A percentile compares a stretch with the other conserved stretches of the same genome.
Evolutionary conservation across 2,888 invertebrate species (phyloP).

Genomic region (Melanotus villosus): DNA sequence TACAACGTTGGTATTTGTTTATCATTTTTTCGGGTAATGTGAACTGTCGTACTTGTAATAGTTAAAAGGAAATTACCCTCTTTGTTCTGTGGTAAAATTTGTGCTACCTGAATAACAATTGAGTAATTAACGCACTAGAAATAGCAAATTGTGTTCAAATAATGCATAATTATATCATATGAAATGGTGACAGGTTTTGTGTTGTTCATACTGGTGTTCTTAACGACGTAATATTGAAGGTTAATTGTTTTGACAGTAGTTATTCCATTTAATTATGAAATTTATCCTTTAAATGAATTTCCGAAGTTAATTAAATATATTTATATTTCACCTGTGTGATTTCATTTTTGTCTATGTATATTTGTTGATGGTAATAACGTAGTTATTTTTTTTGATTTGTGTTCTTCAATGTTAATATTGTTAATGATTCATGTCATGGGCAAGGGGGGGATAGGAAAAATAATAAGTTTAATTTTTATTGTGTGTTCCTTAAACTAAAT

Average conservation of each 20-base stretch:
- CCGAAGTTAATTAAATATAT: background rate
- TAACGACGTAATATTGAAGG: constrained; percentile 43
- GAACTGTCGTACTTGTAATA: no score
- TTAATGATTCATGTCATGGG: no score
- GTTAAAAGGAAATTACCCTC: no score
- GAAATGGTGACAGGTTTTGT: background rate
- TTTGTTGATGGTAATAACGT: background rate
- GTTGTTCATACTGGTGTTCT: constrained; percentile 10
- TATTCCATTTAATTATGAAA: constrained; percentile 10
- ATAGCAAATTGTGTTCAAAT: no score
- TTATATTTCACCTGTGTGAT: no score
- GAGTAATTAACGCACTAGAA: no score
- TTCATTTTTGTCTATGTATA: no score
- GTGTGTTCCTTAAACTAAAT: no score
- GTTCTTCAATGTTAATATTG: background rate
- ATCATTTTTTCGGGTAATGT: background rate
- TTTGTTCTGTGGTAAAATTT: no score
- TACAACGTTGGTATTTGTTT: background rate
- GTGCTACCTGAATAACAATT: no score
- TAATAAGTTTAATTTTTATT: no score
- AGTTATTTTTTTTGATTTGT: background rate
- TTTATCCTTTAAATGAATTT: constrained; percentile 5
- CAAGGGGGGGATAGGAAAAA: no score
- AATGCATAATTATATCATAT: background rate
- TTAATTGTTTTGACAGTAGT: constrained; percentile 42